A percentile compares a stretch with the other conserved stretches of the same genome.
These are phyloP conservation scores for Spinus olivaceus DNA, from an alignment of 2,797 vertebrate species.

Conservation along the genomic window DNA sequence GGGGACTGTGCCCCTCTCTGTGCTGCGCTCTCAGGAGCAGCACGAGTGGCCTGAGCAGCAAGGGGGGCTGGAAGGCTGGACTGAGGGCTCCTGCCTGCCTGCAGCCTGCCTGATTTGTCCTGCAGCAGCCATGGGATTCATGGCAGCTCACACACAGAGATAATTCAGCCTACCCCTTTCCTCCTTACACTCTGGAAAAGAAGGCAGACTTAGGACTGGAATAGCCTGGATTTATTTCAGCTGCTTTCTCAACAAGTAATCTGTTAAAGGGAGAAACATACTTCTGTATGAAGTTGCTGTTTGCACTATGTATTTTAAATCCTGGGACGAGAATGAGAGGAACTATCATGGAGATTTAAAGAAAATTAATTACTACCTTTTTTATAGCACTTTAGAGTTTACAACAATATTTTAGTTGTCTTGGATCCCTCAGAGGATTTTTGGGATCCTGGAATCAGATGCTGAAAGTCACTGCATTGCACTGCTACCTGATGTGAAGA, in stretches of 20 bases:
- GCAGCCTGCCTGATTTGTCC: not conserved
- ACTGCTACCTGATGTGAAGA: not conserved
- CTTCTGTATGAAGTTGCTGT: not conserved
- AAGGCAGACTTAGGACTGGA: not conserved
- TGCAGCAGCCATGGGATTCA: not conserved
- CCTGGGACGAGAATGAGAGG: not conserved
- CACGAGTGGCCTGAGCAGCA: fast-evolving
- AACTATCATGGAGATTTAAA: not conserved
- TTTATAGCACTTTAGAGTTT: not conserved
- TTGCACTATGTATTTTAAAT: not conserved
- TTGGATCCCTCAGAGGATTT: not conserved
- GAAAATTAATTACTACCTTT: not conserved
- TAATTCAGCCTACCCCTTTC: not conserved
- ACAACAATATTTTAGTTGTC: not conserved
- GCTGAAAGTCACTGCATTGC: not conserved
- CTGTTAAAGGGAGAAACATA: not conserved
- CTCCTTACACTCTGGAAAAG: not conserved
- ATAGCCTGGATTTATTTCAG: not conserved
- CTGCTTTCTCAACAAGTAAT: not conserved
- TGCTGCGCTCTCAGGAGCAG: not conserved
- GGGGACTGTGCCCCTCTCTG: not conserved
- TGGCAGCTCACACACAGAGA: not conserved
- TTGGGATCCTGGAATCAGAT: not conserved
- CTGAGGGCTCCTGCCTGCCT: not conserved
- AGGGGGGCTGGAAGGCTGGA: not conserved